These are phyloP conservation scores for Pimephales promelas DNA, from an alignment of 2,113 vertebrate genomes.

Conservation along the genomic window DNA sequence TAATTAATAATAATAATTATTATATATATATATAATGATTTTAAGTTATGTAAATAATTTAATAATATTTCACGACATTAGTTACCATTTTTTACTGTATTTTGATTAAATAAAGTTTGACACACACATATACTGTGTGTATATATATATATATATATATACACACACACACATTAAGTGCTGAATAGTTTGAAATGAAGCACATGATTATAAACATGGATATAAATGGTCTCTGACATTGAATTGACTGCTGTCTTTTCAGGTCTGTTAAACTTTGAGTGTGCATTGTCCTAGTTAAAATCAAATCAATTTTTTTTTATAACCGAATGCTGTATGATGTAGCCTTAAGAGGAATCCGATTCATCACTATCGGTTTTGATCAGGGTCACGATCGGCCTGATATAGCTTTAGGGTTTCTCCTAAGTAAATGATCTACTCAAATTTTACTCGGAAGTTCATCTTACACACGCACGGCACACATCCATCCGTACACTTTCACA, in stretches of 20 bases:
- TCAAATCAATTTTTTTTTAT: constrained; percentile 12
- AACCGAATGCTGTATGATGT: background rate
- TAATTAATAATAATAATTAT: no score
- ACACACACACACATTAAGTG: no score
- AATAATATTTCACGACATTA: background rate
- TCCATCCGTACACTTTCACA: background rate
- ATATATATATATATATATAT: no score
- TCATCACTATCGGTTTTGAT: constrained; percentile 14
- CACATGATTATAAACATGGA: background rate
- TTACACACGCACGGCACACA: constrained; percentile 9
- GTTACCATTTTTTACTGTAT: background rate
- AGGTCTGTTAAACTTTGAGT: background rate
- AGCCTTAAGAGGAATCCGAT: constrained; percentile 22
- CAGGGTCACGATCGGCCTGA: constrained; percentile 11
- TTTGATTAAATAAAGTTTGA: no score
- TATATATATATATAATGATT: no score
- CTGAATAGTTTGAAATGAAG: background rate
- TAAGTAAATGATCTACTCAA: constrained; percentile 34
- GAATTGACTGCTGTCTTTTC: background rate
- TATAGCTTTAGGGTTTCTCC: background rate
- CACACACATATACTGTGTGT: no score
- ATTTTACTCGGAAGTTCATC: constrained; percentile 9
- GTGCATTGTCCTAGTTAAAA: background rate
- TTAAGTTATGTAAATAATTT: no score
- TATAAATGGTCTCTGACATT: background rate